Conservation (phyloP, 2,797 vertebrate genomes). For the Thamnophis elegans region DNA sequence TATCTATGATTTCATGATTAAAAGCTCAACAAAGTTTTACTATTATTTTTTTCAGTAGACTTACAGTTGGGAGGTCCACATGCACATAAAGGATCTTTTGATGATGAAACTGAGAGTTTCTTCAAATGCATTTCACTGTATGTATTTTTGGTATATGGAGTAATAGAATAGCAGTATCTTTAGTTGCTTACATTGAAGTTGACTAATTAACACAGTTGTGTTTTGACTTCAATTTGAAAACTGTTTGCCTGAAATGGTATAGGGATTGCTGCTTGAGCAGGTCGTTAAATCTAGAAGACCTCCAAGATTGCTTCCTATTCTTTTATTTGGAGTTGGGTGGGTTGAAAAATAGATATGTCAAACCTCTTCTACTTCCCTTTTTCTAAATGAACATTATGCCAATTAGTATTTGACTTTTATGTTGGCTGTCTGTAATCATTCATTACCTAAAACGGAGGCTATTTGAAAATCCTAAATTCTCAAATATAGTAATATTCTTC, state of each 20-base stretch:
- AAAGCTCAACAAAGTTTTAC: conserved; percentile 1
- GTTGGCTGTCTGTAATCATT: not conserved
- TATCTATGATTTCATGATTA: not conserved
- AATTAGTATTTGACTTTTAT: not conserved
- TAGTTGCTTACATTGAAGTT: not conserved
- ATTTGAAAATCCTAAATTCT: not conserved
- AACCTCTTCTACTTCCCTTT: not conserved
- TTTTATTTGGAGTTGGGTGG: not conserved
- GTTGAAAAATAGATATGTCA: not conserved
- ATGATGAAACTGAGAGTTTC: conserved; percentile 69
- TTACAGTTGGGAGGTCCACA: conserved; percentile 53
- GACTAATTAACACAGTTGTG: not conserved
- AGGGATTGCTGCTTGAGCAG: not conserved
- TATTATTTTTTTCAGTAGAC: conserved; percentile 67
- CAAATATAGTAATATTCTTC: not conserved
- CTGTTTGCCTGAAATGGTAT: not conserved
- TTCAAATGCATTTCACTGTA: conserved; percentile 79
- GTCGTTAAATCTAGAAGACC: not conserved
- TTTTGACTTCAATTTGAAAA: not conserved
- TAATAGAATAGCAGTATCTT: not conserved
- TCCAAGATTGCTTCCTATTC: not conserved
- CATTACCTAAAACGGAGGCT: not conserved
- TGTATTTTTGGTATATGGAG: conserved; percentile 41
- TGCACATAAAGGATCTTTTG: conserved; percentile 56
- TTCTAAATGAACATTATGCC: not conserved